A percentile compares a stretch with the other conserved stretches of the same genome.
These are phyloP conservation scores for Poecilia gillii DNA, from an alignment of 2,797 vertebrate genomes.

Conservation along the genomic window DNA sequence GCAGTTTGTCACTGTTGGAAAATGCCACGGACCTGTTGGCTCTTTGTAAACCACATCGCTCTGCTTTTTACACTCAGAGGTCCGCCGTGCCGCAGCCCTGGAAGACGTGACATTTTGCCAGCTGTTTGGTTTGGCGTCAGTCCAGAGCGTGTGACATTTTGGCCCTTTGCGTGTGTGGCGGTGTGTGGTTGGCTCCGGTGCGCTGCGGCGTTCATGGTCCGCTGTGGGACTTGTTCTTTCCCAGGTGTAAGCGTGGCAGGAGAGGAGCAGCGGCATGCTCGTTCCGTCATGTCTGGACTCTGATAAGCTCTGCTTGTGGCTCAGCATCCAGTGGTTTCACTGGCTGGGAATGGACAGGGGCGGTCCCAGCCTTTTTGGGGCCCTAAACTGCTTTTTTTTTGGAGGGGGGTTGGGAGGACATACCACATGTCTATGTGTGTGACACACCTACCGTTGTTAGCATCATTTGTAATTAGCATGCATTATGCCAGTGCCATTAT, in stretches of 20 bases:
- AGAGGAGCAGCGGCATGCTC: slow-evolving; percentile 20
- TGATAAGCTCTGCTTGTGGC: slow-evolving; percentile 63
- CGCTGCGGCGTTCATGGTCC: slow-evolving; percentile 21
- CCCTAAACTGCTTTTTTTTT: no score
- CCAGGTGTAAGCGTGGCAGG: slow-evolving; percentile 44
- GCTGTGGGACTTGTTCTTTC: slow-evolving; percentile 56
- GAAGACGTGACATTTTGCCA: slow-evolving; percentile 60
- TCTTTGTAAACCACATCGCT: slow-evolving; percentile 48
- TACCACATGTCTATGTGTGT: no score
- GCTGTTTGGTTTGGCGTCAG: slow-evolving; percentile 52
- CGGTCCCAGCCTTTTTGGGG: no score
- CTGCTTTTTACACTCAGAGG: slow-evolving; percentile 23
- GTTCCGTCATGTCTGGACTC: slow-evolving; percentile 50
- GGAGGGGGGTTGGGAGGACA: no score
- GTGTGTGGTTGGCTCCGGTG: slow-evolving; percentile 30
- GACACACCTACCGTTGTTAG: no score
- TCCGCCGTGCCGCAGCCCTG: slow-evolving; percentile 26
- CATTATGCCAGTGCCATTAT: no score
- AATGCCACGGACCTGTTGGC: slow-evolving; percentile 47
- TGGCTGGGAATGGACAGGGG: slow-evolving; percentile 24
- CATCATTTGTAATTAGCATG: no score
- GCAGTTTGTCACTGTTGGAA: slow-evolving; percentile 30
- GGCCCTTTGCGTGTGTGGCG: slow-evolving; percentile 32
- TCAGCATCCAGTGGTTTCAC: slow-evolving; percentile 37
- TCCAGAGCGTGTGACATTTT: slow-evolving; percentile 54